A percentile compares a stretch with the other conserved stretches of the same genome.
phyloP scores from a whole-genome alignment of 2,888 invertebrate genomes.

The Amiota communis region DNA sequence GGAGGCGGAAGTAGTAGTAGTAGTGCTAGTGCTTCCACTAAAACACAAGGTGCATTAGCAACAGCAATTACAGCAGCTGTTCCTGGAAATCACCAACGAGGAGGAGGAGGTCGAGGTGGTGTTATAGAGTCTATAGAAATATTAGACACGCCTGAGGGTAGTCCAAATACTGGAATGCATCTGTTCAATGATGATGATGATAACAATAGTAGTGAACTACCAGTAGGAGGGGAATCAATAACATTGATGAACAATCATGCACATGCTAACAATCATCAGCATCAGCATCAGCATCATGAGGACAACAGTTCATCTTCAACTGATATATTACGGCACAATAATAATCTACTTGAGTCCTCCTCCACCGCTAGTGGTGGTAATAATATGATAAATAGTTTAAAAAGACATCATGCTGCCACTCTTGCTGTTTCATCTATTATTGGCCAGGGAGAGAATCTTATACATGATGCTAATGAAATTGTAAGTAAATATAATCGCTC shows the following conservation, averaged over 20 bases:
- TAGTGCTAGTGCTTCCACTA: background rate
- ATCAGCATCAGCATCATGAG: slow-evolving; percentile 38
- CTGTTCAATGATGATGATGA: slow-evolving; percentile 43
- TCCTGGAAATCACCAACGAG: slow-evolving; percentile 30
- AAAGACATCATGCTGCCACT: no score
- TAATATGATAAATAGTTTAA: background rate
- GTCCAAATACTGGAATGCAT: slow-evolving; percentile 53
- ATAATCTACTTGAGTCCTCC: slow-evolving; percentile 35
- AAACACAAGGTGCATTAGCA: slow-evolving; percentile 21
- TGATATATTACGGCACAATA: slow-evolving; percentile 42
- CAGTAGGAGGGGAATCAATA: slow-evolving; percentile 16
- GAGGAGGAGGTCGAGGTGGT: no score
- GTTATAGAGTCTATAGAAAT: slow-evolving; percentile 70
- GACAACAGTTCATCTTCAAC: slow-evolving; percentile 29
- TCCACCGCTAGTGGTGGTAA: slow-evolving; percentile 24
- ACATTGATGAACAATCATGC: background rate
- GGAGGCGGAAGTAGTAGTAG: background rate
- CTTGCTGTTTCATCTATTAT: background rate
- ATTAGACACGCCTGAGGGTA: slow-evolving; percentile 69
- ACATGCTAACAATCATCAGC: slow-evolving; percentile 49
- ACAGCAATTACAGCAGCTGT: slow-evolving; percentile 14
- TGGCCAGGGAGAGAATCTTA: background rate
- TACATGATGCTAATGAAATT: background rate
- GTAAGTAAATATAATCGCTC: background rate
- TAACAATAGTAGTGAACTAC: slow-evolving; percentile 29